A percentile compares a stretch with the other conserved stretches of the same genome.
phyloP scores from a whole-genome alignment of 1,140 invertebrate genomes.

The Penaeus chinensis region DNA sequence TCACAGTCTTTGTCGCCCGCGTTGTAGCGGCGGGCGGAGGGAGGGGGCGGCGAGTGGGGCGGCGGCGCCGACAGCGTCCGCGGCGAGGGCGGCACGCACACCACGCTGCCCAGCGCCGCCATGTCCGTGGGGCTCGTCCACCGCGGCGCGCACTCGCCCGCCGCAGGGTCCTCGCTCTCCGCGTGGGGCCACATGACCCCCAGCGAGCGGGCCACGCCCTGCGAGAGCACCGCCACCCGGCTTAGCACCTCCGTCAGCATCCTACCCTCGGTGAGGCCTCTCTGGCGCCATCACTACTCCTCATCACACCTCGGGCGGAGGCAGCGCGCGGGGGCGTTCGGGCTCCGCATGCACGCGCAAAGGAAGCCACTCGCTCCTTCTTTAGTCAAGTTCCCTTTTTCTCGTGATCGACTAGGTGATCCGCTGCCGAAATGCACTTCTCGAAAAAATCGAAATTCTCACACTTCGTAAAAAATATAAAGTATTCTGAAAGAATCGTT shows the following conservation, averaged over 20 bases:
- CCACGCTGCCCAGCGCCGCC: slow-evolving; percentile 46
- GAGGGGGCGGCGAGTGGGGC: not conserved
- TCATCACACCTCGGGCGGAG: too few species aligned
- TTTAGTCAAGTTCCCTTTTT: too few species aligned
- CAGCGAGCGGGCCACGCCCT: slow-evolving; percentile 49
- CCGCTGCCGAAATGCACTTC: too few species aligned
- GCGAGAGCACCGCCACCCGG: slow-evolving; percentile 43
- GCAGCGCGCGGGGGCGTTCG: too few species aligned
- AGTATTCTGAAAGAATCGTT: too few species aligned
- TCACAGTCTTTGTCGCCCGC: slow-evolving; percentile 31
- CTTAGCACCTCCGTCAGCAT: slow-evolving; percentile 50
- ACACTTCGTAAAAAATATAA: too few species aligned
- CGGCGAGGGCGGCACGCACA: slow-evolving; percentile 50
- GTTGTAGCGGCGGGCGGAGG: not conserved
- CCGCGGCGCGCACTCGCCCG: slow-evolving; percentile 46
- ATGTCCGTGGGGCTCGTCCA: slow-evolving; percentile 56
- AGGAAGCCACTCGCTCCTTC: not conserved
- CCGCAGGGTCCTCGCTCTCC: slow-evolving; percentile 1
- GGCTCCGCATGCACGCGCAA: too few species aligned
- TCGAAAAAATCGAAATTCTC: too few species aligned
- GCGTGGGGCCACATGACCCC: slow-evolving; percentile 53
- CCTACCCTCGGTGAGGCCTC: not conserved
- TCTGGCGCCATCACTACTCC: too few species aligned
- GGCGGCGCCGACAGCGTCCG: not conserved
- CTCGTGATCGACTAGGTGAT: too few species aligned